These are phyloP conservation scores for Zonitis immaculata DNA, from an alignment of 2,888 invertebrate species.

Conservation along the genomic window DNA sequence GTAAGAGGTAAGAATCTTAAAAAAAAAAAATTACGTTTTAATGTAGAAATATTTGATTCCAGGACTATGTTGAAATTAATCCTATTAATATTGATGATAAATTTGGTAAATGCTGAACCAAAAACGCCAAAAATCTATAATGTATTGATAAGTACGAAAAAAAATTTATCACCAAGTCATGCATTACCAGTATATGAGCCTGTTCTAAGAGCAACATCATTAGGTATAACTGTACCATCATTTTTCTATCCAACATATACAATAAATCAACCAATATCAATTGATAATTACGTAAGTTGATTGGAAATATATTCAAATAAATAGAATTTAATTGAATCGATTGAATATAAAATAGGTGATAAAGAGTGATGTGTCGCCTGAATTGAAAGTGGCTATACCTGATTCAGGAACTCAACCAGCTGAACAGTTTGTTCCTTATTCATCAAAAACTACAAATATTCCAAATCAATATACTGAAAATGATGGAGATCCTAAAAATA, in stretches of 20 bases:
- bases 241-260: slow-evolving; percentile 15
- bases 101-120: slow-evolving; percentile 21
- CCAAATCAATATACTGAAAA: slow-evolving; percentile 10
- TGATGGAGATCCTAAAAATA: slow-evolving; percentile 25
- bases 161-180: slow-evolving; percentile 36
- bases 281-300: slow-evolving; percentile 12
- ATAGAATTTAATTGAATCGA: no score
- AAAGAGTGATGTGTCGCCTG: not conserved
- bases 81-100: slow-evolving; percentile 21
- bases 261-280: slow-evolving; percentile 4
- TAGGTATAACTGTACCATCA: slow-evolving; percentile 32
- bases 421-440: slow-evolving; percentile 22
- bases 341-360: not conserved
- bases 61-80: slow-evolving; percentile 29
- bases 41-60: no score
- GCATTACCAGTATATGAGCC: slow-evolving; percentile 37
- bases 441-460: slow-evolving; percentile 18
- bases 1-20: no score
- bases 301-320: not conserved
- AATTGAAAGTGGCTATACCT: not conserved
- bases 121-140: slow-evolving; percentile 35
- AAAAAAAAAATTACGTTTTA: no score
- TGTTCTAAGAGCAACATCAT: slow-evolving; percentile 33
- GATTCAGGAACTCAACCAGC: slow-evolving; percentile 12
- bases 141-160: slow-evolving; percentile 35